Conservation (phyloP, 2,797 vertebrate species). For the Acrossocheilus fasciatus region DNA sequence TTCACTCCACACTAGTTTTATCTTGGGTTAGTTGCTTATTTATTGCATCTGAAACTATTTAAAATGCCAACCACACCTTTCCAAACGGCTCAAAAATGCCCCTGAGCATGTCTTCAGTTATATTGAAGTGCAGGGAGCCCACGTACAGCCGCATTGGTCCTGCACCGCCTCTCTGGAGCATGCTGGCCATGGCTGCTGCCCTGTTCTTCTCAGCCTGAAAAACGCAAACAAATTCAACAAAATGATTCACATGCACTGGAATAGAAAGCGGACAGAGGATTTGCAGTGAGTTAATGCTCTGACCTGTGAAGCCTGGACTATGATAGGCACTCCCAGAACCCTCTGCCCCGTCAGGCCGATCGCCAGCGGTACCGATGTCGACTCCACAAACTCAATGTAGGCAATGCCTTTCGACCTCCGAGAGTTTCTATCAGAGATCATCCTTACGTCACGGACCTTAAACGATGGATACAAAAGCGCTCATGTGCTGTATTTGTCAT, state of each 20-base stretch:
- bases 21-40: neutral
- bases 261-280: neutral
- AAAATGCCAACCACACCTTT: conserved; percentile 79
- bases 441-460: conserved; percentile 96
- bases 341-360: conserved; percentile 97
- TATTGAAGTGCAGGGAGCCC: conserved; percentile 97
- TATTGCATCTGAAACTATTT: neutral
- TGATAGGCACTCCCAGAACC: conserved; percentile 96
- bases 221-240: neutral
- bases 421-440: conserved; percentile 99
- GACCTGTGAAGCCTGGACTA: conserved; percentile 98
- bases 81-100: conserved; percentile 99
- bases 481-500: neutral
- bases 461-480: neutral
- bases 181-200: conserved; percentile 92
- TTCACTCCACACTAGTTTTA: neutral
- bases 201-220: conserved; percentile 96
- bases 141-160: conserved; percentile 98
- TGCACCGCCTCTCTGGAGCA: conserved; percentile 94
- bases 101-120: conserved; percentile 98
- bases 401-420: conserved; percentile 98
- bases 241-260: neutral
- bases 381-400: conserved; percentile 97
- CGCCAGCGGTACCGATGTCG: conserved; percentile 94
- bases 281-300: conserved; percentile 21